Base-by-base conservation (phyloP, 92 coral and sea anemone species). In the Zoanthus solanderi region DNA sequence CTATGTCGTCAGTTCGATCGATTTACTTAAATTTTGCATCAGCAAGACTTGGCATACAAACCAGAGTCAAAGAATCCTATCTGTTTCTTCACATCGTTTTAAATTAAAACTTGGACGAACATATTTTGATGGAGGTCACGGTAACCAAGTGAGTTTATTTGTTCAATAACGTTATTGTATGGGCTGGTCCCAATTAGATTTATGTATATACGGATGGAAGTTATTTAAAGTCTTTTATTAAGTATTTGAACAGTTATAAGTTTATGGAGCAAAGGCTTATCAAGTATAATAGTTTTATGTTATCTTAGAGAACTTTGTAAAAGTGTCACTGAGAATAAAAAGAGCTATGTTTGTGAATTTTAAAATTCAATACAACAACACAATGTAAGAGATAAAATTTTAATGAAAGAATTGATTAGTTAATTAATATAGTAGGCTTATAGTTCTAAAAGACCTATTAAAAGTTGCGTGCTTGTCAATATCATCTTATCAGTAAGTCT, bases 101-200 rank as follows among this genome's bases (percentile, higher is more conserved):
- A 6, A 12, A 61, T 23, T 16, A 61, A 16, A 1, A 13, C 69
- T 61, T 61, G 69, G 69, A 6, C 18, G 23, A 61, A 6, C 10
- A 74, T 46, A 71, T 46, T 74, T 13, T 10, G 42, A 34, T 34
- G 3, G 1, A 1, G 58, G 32, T 75, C 3, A 15, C 8, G 75
- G 45, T 46, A 11, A 3, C 17, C 32, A 13, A 45, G 17, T 45
- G 18, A 34, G 30, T 16, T 75, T 3, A 28, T 48, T 28, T 77
- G 29, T 29, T 77, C 75, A 9, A 69, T 34, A 31, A 34, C n/a
- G 9, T 14, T 69, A 6, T 67, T 69, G 54, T 50, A 50, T 72
- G 82, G 82, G 82, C 82, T 34, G 82, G 82, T 77, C 82, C 82
- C 82, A 29, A 16, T 53, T 54, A 30, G 54, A 46, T 77, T 76